Evolutionary conservation across 2,113 vertebrate genomes (phyloP).

Genomic region (Dryoscopus gambensis): DNA sequence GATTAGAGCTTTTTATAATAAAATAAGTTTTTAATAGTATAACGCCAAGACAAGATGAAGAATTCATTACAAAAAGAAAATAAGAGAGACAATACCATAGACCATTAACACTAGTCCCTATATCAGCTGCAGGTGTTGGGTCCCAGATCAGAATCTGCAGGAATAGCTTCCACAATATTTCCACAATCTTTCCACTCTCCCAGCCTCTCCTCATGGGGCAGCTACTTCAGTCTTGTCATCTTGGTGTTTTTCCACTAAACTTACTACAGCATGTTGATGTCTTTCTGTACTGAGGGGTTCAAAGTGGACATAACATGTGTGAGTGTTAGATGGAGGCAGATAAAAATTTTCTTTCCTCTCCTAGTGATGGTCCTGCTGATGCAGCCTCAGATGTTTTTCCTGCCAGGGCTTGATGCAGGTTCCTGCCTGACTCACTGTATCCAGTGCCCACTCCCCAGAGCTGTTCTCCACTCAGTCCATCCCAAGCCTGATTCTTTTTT

Average conservation of each 20-base stretch:
- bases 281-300: neutral
- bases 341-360: neutral
- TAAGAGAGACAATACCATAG: neutral
- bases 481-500: neutral
- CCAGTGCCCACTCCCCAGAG: neutral
- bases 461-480: neutral
- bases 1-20: neutral
- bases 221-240: neutral
- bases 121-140: neutral
- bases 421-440: rapidly evolving
- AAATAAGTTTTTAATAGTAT: neutral
- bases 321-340: neutral
- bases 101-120: neutral
- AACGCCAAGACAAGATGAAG: neutral
- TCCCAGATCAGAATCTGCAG: neutral
- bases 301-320: neutral
- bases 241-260: neutral
- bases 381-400: neutral
- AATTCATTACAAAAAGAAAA: neutral
- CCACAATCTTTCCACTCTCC: neutral
- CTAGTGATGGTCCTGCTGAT: neutral
- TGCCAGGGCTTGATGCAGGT: neutral
- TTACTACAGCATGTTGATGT: neutral
- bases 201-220: neutral
- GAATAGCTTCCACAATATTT: neutral